Conservation (phyloP, 2,888 invertebrate species). For the Autographa gamma region DNA sequence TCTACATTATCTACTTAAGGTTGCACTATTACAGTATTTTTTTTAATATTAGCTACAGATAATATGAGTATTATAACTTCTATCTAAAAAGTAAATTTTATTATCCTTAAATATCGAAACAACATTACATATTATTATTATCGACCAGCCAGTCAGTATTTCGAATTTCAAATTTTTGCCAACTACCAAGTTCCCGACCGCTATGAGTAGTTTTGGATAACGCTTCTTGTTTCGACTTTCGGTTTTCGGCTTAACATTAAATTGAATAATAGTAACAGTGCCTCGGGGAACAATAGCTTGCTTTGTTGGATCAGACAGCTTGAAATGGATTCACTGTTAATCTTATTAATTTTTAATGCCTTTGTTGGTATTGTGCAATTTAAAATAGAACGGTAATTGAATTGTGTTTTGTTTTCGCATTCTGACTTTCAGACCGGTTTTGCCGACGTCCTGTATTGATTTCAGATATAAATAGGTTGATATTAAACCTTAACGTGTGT, state of each 20-base stretch:
- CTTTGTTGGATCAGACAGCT: constrained; percentile 49
- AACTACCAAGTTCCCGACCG: constrained; percentile 18
- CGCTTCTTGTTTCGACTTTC: constrained; percentile 37
- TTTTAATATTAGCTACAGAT: too few species aligned
- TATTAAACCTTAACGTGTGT: not conserved
- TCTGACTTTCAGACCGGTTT: not conserved
- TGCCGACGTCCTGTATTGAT: not conserved
- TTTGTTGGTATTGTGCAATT: constrained; percentile 6
- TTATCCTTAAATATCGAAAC: not conserved
- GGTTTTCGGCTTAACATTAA: constrained; percentile 40
- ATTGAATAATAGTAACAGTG: constrained; percentile 56
- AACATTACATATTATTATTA: too few species aligned
- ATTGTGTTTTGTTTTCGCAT: not conserved
- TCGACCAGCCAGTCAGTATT: not conserved
- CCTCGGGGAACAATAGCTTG: constrained; percentile 45
- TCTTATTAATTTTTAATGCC: constrained; percentile 25
- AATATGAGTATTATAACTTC: too few species aligned
- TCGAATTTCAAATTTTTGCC: not conserved
- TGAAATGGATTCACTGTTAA: constrained; percentile 29
- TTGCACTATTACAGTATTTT: too few species aligned
- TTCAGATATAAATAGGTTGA: not conserved
- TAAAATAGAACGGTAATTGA: not conserved
- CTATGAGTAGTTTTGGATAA: constrained; percentile 42
- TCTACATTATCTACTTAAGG: too few species aligned
- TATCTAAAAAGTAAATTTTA: too few species aligned